Conservation (phyloP, 2,888 invertebrate species). For the Silvanus unidentatus region DNA sequence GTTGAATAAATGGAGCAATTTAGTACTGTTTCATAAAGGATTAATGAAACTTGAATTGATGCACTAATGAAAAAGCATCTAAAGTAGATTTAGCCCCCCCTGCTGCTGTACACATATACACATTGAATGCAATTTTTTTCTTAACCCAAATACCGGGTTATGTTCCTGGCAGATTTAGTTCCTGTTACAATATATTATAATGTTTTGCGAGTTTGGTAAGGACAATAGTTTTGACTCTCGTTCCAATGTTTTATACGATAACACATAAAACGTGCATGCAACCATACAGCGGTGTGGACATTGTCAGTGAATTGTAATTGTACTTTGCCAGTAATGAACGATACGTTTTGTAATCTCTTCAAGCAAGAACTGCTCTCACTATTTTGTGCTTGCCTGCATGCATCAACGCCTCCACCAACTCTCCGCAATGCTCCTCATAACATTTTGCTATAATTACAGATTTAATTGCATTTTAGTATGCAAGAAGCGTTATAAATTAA, state of each 20-base stretch:
- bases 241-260: too few species aligned
- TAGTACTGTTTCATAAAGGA: conserved; percentile 28
- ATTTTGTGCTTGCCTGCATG: too few species aligned
- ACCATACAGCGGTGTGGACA: not conserved
- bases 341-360: not conserved
- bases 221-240: too few species aligned
- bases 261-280: too few species aligned
- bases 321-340: not conserved
- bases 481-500: conserved; percentile 1
- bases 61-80: not conserved
- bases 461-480: conserved; percentile 6
- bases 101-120: too few species aligned
- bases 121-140: too few species aligned
- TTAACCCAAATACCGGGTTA: too few species aligned
- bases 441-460: conserved; percentile 6
- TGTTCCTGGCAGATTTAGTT: too few species aligned
- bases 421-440: conserved; percentile 4
- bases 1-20: conserved; percentile 34
- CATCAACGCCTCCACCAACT: conserved; percentile 14
- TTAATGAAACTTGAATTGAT: conserved; percentile 16
- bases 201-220: too few species aligned
- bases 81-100: not conserved
- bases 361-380: conserved; percentile 12
- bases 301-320: conserved; percentile 1
- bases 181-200: too few species aligned